Evolutionary conservation across 2,888 invertebrate genomes (phyloP).

Genomic region (Anorthoa munda): DNA sequence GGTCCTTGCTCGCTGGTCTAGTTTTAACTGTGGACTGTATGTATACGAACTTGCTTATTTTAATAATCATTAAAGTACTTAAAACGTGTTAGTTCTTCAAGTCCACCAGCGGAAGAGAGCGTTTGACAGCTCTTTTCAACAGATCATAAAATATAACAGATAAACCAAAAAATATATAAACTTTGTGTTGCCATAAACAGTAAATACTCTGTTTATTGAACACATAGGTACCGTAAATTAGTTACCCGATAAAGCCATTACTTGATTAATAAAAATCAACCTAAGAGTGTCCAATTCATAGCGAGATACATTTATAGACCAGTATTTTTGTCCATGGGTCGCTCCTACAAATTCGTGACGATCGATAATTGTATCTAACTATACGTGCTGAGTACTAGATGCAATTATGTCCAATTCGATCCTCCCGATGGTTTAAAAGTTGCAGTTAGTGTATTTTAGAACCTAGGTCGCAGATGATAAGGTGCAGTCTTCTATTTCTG

Average conservation of each 20-base stretch:
- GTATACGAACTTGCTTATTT: too few relatives aligned
- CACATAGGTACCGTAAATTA: not conserved
- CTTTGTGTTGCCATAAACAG: too few relatives aligned
- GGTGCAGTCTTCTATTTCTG: slow-evolving; percentile 9
- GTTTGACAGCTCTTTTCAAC: too few relatives aligned
- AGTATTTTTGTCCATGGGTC: not conserved
- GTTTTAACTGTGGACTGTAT: too few relatives aligned
- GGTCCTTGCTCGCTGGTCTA: too few relatives aligned
- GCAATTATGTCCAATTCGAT: slow-evolving; percentile 5
- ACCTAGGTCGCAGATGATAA: slow-evolving; percentile 1
- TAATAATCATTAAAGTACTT: too few relatives aligned
- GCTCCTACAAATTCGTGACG: not conserved
- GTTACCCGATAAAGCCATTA: not conserved
- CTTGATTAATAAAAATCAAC: slow-evolving; percentile 2
- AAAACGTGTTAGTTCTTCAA: too few relatives aligned
- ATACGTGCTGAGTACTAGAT: not conserved
- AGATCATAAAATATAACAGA: too few relatives aligned
- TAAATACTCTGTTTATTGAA: slow-evolving; percentile 4
- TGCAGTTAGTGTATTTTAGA: slow-evolving; percentile 1
- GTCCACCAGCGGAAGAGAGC: too few relatives aligned
- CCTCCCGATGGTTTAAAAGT: not conserved
- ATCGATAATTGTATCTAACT: slow-evolving; percentile 2
- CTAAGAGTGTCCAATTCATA: not conserved
- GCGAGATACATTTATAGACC: not conserved
- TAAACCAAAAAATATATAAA: too few relatives aligned